These are phyloP conservation scores for Drosophila obscura DNA, from an alignment of 1,140 invertebrate species.

Conservation along the genomic window DNA sequence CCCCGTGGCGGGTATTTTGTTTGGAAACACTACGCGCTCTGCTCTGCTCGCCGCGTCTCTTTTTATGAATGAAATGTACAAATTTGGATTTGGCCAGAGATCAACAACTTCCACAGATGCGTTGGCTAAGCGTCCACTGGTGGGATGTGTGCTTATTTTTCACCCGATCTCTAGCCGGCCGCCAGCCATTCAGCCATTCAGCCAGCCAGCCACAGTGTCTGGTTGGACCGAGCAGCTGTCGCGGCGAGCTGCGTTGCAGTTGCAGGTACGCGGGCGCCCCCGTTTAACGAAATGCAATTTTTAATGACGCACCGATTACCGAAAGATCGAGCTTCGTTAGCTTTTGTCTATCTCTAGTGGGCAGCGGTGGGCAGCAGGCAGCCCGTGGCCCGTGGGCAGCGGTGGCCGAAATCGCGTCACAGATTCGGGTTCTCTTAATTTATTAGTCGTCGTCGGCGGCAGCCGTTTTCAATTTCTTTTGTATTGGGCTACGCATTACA, in stretches of 20 bases:
- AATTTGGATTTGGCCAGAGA: constrained; percentile 52
- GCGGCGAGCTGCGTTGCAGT: constrained; percentile 13
- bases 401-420: constrained; percentile 27
- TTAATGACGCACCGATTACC: constrained; percentile 73
- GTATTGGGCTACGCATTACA: constrained; percentile 61
- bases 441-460: constrained; percentile 40
- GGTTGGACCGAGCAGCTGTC: constrained; percentile 47
- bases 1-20: not conserved
- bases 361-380: constrained; percentile 43
- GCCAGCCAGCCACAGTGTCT: constrained; percentile 68
- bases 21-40: constrained; percentile 26
- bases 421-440: constrained; percentile 42
- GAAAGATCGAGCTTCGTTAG: constrained; percentile 41
- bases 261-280: constrained; percentile 45
- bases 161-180: no score
- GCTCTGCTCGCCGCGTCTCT: constrained; percentile 13
- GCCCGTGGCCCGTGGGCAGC: constrained; percentile 52
- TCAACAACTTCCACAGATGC: constrained; percentile 5
- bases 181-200: constrained; percentile 9
- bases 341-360: constrained; percentile 62
- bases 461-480: constrained; percentile 36
- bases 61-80: constrained; percentile 71
- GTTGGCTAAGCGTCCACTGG: constrained; percentile 55
- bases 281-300: constrained; percentile 77
- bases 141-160: constrained; percentile 1